Evolutionary conservation across 2,113 vertebrate genomes (phyloP), one percentile per base, ranked within the genome.

Genomic region (Tiliqua scincoides): DNA sequence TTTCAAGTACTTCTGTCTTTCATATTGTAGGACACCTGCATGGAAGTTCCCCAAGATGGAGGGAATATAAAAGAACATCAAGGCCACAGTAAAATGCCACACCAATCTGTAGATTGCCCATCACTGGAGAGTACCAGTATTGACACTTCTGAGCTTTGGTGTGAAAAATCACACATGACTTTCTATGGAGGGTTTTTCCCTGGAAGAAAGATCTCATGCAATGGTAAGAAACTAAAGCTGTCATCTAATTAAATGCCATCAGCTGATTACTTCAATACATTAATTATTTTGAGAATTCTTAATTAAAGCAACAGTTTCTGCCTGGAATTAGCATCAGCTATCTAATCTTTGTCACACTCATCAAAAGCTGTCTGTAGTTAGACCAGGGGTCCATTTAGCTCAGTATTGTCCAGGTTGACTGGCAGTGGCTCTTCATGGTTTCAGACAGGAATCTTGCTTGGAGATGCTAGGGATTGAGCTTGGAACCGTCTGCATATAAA

Each of bases 181-280:
- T 93, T 92, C 89, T 90, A 62, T 15, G 79, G 93, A 77, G 84
- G 87, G 0, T 17, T 75, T 82, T 93, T 95, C 48, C 79, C 85
- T 71, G 83, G 78, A 30, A 91, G 67, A 89, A 94, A 93, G 27
- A 93, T 92, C 70, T n/a, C 79, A n/a, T 74, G 77, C 25, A 88
- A 61, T 0, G 65, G 85, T 92, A 91, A 94, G 85, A 90, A 89
- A 54, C 18, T 43, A 37, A 63, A 17, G 74, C 11, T n/a, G 37
- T 10, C 25, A 62, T 7, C 30, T 17, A 32, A 27, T 48, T 48
- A n/a, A 68, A 72, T 59, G 23, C 3, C 32, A n/a, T 54, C 17
- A 17, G 23, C 48, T n/a, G 62, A 35, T 57, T 57, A 57, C 76
- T 25, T 76, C 32, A 21, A 25, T n/a, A 8, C 3, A 15, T 7